Evolutionary conservation across 1,140 invertebrate species (phyloP).

Genomic region (Dreissena polymorpha): DNA sequence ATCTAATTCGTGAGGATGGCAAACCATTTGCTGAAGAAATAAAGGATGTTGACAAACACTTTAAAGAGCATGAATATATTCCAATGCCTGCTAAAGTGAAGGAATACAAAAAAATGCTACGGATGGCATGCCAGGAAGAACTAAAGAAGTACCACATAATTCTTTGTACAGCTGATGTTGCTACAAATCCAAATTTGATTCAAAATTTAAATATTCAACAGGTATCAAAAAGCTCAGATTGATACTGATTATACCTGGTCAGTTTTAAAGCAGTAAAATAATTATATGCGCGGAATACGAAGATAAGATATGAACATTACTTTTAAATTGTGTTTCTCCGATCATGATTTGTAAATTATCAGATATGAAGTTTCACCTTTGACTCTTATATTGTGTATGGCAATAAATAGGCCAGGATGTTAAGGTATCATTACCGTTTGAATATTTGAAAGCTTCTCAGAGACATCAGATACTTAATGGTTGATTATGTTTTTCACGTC

Average conservation of each 20-base stretch:
- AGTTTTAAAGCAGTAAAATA: not conserved
- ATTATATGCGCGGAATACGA: not conserved
- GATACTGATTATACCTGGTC: not conserved
- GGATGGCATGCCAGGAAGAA: conserved; percentile 44
- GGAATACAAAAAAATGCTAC: not conserved
- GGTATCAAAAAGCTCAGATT: not conserved
- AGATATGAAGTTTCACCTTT: not conserved
- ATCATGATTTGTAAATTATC: not conserved
- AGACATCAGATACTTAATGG: too few relatives aligned
- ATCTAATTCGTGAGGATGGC: conserved; percentile 57
- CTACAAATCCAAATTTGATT: conserved; percentile 41
- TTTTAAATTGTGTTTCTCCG: not conserved
- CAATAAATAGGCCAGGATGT: not conserved
- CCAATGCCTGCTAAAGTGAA: not conserved
- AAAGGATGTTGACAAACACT: conserved; percentile 39
- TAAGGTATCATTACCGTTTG: too few relatives aligned
- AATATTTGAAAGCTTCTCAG: too few relatives aligned
- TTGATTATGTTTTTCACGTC: too few relatives aligned
- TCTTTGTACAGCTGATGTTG: conserved; percentile 58
- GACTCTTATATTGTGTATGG: not conserved
- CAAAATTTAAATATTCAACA: conserved; percentile 23
- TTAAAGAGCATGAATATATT: not conserved
- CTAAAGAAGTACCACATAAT: conserved; percentile 60
- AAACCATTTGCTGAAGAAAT: conserved; percentile 57
- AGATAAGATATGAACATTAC: too few relatives aligned